Evolutionary conservation across 1,140 invertebrate genomes (phyloP).

Genomic region (Harpegnathos saltator): DNA sequence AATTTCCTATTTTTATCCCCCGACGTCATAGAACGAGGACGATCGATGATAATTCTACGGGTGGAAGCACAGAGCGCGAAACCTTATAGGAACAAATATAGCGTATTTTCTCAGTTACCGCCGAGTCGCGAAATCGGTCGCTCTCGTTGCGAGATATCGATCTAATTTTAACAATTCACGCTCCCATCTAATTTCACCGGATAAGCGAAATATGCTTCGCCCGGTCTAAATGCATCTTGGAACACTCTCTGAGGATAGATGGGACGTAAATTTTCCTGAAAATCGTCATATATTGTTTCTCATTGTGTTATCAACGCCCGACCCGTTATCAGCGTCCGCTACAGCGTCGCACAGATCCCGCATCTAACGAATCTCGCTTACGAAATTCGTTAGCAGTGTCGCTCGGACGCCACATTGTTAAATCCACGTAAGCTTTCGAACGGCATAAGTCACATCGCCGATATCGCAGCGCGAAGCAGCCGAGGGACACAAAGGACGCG

Average conservation of each 20-base stretch:
- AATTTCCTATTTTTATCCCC: neutral
- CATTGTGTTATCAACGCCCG: no score
- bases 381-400: slow-evolving; percentile 35
- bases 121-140: neutral
- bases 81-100: no score
- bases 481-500: slow-evolving; percentile 17
- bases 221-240: neutral
- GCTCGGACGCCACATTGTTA: slow-evolving; percentile 29
- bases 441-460: slow-evolving; percentile 44
- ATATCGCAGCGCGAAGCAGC: neutral
- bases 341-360: neutral
- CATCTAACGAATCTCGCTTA: slow-evolving; percentile 27
- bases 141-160: neutral
- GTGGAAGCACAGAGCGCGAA: neutral
- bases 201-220: neutral
- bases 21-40: neutral
- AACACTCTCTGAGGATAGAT: neutral
- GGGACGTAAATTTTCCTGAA: neutral
- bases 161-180: slow-evolving; percentile 7
- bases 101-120: neutral
- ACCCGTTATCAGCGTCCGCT: neutral
- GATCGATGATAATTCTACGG: slow-evolving; percentile 14
- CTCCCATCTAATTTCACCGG: neutral
- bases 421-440: slow-evolving; percentile 49
- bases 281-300: neutral